These are phyloP conservation scores for Aplocera efformata DNA, from an alignment of 2,888 invertebrate genomes.

Conservation along the genomic window DNA sequence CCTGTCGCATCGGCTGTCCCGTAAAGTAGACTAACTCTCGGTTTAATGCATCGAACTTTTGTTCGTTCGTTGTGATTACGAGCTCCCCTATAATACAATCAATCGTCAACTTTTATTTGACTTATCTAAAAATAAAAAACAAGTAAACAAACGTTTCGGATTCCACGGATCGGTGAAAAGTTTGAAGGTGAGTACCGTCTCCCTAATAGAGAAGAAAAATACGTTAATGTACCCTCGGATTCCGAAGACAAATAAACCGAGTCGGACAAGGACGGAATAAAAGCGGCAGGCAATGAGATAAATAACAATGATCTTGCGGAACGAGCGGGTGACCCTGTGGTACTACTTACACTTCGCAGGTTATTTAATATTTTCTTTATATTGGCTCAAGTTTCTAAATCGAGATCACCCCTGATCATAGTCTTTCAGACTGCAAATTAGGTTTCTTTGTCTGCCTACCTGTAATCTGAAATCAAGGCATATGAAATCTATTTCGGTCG, in stretches of 20 bases:
- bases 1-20: slow-evolving; percentile 39
- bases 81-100: slow-evolving; percentile 67
- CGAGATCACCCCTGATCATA: too few species aligned
- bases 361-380: slow-evolving; percentile 44
- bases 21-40: slow-evolving; percentile 48
- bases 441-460: too few species aligned
- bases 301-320: slow-evolving; percentile 73
- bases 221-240: slow-evolving; percentile 79
- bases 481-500: too few species aligned
- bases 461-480: too few species aligned
- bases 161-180: slow-evolving; percentile 61
- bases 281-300: slow-evolving; percentile 69
- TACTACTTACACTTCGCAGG: slow-evolving; percentile 53
- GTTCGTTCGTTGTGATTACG: slow-evolving; percentile 57
- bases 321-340: slow-evolving; percentile 43
- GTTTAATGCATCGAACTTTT: slow-evolving; percentile 54
- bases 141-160: slow-evolving; percentile 65
- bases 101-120: slow-evolving; percentile 79
- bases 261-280: slow-evolving; percentile 74
- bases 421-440: too few species aligned
- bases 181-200: slow-evolving; percentile 76
- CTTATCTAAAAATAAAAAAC: slow-evolving; percentile 73
- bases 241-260: slow-evolving; percentile 77
- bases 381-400: slow-evolving; percentile 12
- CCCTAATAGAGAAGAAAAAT: slow-evolving; percentile 80